Evolutionary conservation across 2,113 vertebrate species (phyloP).

Genomic region (Pituophis catenifer): DNA sequence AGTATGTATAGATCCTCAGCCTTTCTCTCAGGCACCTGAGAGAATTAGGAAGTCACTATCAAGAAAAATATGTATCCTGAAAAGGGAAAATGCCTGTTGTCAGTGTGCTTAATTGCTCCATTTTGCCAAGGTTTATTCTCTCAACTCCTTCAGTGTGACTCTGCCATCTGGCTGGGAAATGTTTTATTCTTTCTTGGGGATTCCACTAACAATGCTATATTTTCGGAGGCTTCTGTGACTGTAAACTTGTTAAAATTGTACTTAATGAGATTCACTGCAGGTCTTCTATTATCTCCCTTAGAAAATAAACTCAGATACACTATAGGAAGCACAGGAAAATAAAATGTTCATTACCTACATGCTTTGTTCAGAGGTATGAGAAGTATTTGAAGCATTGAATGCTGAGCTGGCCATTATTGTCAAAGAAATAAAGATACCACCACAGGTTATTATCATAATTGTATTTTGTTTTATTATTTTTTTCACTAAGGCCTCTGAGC

Average conservation of each 20-base stretch:
- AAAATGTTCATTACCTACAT: neutral
- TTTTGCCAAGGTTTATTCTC: slow-evolving; percentile 45
- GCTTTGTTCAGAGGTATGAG: neutral
- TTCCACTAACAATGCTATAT: neutral
- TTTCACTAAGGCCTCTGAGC: neutral
- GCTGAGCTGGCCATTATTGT: neutral
- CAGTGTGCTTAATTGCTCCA: slow-evolving; percentile 41
- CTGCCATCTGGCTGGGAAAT: slow-evolving; percentile 42
- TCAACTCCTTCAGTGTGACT: slow-evolving; percentile 38
- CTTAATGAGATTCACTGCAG: slow-evolving; percentile 14
- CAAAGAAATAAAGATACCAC: neutral
- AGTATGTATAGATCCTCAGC: slow-evolving; percentile 8
- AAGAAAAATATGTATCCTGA: slow-evolving; percentile 1
- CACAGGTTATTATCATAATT: neutral
- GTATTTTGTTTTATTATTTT: neutral
- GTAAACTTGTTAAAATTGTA: slow-evolving; percentile 27
- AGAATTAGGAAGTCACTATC: slow-evolving; percentile 38
- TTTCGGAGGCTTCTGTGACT: slow-evolving; percentile 25
- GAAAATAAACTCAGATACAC: neutral
- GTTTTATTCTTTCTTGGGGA: slow-evolving; percentile 54
- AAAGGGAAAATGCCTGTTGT: slow-evolving; percentile 18
- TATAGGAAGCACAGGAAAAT: neutral
- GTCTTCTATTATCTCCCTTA: neutral
- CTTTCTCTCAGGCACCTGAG: slow-evolving; percentile 16
- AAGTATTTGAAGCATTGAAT: neutral